Evolutionary conservation across 2,888 invertebrate species (phyloP).

Genomic region (Helicoverpa assulta): DNA sequence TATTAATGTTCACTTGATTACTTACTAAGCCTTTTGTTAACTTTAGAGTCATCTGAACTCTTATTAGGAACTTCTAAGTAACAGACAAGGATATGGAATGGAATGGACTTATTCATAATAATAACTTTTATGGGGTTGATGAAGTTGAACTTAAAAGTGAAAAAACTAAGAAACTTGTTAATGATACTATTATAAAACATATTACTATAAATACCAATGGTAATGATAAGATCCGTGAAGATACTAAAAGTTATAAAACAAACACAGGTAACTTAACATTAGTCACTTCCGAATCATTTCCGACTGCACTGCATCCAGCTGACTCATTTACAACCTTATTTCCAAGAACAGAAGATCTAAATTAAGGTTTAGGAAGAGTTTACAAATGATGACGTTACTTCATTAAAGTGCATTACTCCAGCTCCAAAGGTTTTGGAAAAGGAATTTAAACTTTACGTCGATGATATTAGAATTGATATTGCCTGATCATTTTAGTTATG

Average conservation of each 20-base stretch:
- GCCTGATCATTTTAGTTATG: background rate
- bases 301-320: slow-evolving; percentile 8
- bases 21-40: background rate
- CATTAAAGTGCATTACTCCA: slow-evolving; percentile 37
- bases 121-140: background rate
- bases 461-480: slow-evolving; percentile 32
- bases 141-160: background rate
- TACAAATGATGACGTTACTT: slow-evolving; percentile 15
- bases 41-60: background rate
- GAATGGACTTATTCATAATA: background rate
- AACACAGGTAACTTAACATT: slow-evolving; percentile 35
- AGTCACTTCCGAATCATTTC: slow-evolving; percentile 59
- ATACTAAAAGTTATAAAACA: slow-evolving; percentile 8
- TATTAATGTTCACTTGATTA: background rate
- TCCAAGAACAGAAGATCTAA: background rate
- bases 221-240: background rate
- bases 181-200: background rate
- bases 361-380: slow-evolving; percentile 6
- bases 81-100: background rate
- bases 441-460: slow-evolving; percentile 46
- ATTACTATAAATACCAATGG: background rate
- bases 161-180: background rate
- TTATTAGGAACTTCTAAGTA: background rate
- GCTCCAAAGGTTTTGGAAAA: slow-evolving; percentile 33
- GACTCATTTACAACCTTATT: slow-evolving; percentile 22